These are phyloP conservation scores for Stomorhina lunata DNA, from an alignment of 2,888 invertebrate genomes.

Conservation along the genomic window DNA sequence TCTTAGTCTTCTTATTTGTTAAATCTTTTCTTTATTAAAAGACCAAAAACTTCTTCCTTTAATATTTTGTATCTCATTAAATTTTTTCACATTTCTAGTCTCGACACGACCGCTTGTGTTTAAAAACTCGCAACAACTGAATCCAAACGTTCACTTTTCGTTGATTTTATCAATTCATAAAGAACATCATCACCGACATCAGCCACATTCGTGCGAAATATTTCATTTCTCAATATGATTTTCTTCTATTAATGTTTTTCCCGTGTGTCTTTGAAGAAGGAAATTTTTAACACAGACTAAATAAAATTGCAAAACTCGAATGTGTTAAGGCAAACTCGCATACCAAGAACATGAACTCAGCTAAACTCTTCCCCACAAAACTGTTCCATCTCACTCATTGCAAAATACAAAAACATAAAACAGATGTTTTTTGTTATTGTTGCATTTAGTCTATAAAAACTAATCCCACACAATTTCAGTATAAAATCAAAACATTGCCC, in stretches of 20 bases:
- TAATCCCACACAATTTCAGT: constrained; percentile 16
- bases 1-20: not conserved
- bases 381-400: not conserved
- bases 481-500: constrained; percentile 29
- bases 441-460: too few relatives aligned
- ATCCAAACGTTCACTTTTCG: constrained; percentile 75
- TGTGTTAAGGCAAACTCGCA: not conserved
- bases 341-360: not conserved
- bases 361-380: too few relatives aligned
- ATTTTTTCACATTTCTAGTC: not conserved
- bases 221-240: constrained; percentile 11
- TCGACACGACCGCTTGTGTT: constrained; percentile 69
- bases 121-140: constrained; percentile 77
- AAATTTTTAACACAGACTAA: constrained; percentile 45
- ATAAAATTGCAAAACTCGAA: not conserved
- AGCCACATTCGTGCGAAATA: not conserved
- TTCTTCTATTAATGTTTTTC: not conserved
- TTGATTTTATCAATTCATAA: constrained; percentile 73
- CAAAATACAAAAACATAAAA: constrained; percentile 48
- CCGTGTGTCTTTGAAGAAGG: constrained; percentile 25
- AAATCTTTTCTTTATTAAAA: not conserved
- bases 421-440: constrained; percentile 47
- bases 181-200: not conserved
- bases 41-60: too few relatives aligned
- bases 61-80: not conserved